Conservation (phyloP, 2,797 vertebrate species). For the Muraenolepis orangiensis region DNA sequence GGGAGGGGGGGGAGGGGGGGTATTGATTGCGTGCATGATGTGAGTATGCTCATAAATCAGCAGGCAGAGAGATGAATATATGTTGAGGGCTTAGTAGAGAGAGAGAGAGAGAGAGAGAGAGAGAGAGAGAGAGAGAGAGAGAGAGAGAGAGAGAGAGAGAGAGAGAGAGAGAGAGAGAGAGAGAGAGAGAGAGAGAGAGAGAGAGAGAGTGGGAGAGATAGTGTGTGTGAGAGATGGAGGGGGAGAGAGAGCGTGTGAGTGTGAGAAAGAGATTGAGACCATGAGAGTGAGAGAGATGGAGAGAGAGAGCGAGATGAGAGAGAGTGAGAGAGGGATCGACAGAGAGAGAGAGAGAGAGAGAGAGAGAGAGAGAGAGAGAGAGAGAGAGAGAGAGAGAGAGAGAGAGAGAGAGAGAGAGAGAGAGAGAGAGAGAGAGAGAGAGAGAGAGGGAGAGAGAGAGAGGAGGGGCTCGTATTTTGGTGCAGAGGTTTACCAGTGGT, state of each 20-base stretch:
- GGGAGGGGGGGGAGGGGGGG: background rate
- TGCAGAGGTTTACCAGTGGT: constrained; percentile 60
- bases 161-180: background rate
- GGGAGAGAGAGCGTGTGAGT: background rate
- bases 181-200: too few relatives aligned
- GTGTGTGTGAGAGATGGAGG: too few relatives aligned
- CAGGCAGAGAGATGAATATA: background rate
- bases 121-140: too few relatives aligned
- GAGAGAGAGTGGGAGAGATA: background rate
- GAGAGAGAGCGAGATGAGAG: background rate
- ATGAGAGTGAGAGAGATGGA: background rate
- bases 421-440: constrained; percentile 3
- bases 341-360: background rate
- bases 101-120: background rate
- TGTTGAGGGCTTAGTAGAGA: background rate
- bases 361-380: constrained; percentile 18
- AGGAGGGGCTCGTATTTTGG: constrained; percentile 61
- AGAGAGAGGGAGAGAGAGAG: constrained; percentile 5
- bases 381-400: constrained; percentile 9
- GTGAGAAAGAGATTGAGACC: background rate
- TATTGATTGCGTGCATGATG: background rate
- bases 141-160: background rate
- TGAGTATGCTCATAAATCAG: background rate
- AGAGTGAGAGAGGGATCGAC: background rate
- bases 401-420: background rate